Evolutionary conservation across 92 coral and sea anemone species (phyloP).

Genomic region (Epizoanthus ramosus): DNA sequence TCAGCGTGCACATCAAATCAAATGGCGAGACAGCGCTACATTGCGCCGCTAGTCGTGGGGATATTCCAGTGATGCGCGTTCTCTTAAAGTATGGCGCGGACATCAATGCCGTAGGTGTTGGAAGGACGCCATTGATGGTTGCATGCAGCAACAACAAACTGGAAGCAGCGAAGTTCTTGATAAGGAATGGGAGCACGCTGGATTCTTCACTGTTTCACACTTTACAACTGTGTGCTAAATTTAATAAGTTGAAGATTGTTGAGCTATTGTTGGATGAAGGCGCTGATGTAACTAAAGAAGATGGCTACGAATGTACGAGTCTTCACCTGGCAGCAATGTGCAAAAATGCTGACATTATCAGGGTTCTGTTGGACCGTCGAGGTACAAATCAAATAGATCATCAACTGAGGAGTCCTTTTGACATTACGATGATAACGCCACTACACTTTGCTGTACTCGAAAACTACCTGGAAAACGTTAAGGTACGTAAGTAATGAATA

Average conservation of each 20-base stretch:
- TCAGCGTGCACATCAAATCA: conserved; percentile 62
- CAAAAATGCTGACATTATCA: conserved; percentile 42
- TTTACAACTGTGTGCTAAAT: no score
- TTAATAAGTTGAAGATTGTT: conserved; percentile 42
- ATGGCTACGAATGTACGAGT: conserved; percentile 57
- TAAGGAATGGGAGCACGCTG: no score
- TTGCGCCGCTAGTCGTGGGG: conserved; percentile 62
- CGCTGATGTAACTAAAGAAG: conserved; percentile 38
- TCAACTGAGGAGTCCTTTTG: no score
- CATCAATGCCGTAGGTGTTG: conserved; percentile 65
- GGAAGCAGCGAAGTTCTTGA: conserved; percentile 50
- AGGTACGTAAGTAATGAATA: no score
- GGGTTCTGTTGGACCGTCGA: conserved; percentile 47
- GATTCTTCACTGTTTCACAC: no score
- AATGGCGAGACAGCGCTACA: conserved; percentile 72
- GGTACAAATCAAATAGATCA: not conserved
- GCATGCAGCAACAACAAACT: conserved; percentile 61
- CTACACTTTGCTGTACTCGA: no score
- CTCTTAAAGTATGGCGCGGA: conserved; percentile 67
- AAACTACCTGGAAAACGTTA: no score
- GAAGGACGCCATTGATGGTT: conserved; percentile 69
- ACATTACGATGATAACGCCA: no score
- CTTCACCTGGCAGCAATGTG: conserved; percentile 68
- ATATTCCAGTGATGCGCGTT: conserved; percentile 57
- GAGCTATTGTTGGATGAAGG: conserved; percentile 59